These are phyloP conservation scores for Echinometra lucunter DNA, from an alignment of 53 echinoderm and acorn worm species.

Conservation along the genomic window DNA sequence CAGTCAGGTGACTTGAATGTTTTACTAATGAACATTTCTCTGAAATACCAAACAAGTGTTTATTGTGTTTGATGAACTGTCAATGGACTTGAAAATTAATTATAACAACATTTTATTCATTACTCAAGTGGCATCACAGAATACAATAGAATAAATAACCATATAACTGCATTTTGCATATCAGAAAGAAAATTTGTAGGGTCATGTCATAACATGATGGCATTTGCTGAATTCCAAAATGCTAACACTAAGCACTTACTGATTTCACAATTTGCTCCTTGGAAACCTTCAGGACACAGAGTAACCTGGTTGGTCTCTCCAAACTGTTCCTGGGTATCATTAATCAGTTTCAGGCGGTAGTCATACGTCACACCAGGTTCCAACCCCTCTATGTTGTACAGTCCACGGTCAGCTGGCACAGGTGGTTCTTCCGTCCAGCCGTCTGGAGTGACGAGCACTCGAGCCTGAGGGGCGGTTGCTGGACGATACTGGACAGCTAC, in stretches of 20 bases:
- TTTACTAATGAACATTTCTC: background rate
- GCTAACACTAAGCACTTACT: slow-evolving; percentile 31
- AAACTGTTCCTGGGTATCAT: slow-evolving; percentile 62
- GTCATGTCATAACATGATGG: too few relatives aligned
- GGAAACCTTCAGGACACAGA: slow-evolving; percentile 67
- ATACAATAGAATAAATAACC: background rate
- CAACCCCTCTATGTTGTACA: slow-evolving; percentile 70
- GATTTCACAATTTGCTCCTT: slow-evolving; percentile 74
- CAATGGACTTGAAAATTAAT: too few relatives aligned
- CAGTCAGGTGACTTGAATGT: background rate
- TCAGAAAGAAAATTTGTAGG: background rate
- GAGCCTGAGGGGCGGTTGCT: background rate
- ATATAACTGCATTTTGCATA: background rate
- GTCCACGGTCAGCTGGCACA: slow-evolving; percentile 61
- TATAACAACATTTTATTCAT: too few relatives aligned
- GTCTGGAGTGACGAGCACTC: background rate
- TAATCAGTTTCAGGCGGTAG: slow-evolving; percentile 70
- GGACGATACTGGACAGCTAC: slow-evolving; percentile 45
- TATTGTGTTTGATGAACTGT: background rate
- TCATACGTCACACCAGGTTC: slow-evolving; percentile 57
- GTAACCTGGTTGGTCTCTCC: slow-evolving; percentile 71
- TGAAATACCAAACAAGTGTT: background rate
- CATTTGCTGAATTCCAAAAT: background rate
- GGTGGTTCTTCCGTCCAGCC: slow-evolving; percentile 55
- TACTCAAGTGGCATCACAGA: too few relatives aligned